Percentiles rank a stretch among this genome's conserved stretches.
Evolutionary conservation across 2,888 invertebrate genomes (phyloP).

Genomic region (Micoletzkya japonica): DNA sequence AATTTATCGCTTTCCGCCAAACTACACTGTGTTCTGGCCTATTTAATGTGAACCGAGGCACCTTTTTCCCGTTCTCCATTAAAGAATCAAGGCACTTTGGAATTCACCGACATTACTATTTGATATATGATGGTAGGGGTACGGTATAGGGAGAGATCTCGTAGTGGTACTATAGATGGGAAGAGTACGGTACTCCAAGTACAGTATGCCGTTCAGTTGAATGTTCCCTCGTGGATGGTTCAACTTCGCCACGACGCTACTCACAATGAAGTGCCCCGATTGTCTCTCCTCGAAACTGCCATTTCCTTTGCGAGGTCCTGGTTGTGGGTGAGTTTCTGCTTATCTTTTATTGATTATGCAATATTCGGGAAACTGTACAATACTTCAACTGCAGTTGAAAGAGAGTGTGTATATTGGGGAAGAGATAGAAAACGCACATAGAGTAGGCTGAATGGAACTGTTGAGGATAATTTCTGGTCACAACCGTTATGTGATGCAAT

Average conservation of each 20-base stretch:
- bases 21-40: no score
- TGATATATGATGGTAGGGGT: no score
- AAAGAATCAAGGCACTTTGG: no score
- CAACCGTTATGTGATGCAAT: constrained; percentile 31
- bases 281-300: constrained; percentile 73
- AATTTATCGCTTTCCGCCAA: no score
- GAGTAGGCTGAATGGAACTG: not conserved
- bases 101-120: no score
- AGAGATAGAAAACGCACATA: not conserved
- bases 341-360: not conserved
- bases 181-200: no score
- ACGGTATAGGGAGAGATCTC: no score
- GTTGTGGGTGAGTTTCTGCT: constrained; percentile 69
- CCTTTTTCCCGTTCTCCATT: no score
- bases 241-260: constrained; percentile 79
- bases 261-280: constrained; percentile 75
- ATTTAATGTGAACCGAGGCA: no score
- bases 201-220: constrained; percentile 70
- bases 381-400: not conserved
- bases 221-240: constrained; percentile 80
- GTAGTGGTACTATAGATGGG: no score
- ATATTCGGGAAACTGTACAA: not conserved
- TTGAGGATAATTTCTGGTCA: constrained; percentile 33
- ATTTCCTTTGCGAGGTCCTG: constrained; percentile 73
- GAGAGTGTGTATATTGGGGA: not conserved